Conservation (phyloP, 2,797 vertebrate species). For the Lutjanus argentimaculatus region DNA sequence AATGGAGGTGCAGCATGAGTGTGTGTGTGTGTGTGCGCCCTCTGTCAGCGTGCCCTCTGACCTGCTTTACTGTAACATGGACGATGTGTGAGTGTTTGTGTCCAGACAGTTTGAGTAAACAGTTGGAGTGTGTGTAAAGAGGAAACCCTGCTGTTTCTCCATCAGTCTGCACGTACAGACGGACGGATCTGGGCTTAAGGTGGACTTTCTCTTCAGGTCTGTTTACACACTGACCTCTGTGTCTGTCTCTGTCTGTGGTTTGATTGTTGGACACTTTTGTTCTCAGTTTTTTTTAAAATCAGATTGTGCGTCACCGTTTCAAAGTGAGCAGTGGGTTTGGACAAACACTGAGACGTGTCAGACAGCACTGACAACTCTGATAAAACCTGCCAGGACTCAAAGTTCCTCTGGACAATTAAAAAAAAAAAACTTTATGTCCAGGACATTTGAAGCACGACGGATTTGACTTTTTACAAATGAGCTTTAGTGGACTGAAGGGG, state of each 20-base stretch:
- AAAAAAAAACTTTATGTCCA: too few species aligned
- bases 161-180: slow-evolving; percentile 1
- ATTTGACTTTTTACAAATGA: too few species aligned
- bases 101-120: slow-evolving; percentile 37
- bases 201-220: not conserved
- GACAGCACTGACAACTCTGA: too few species aligned
- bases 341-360: not conserved
- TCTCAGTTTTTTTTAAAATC: not conserved
- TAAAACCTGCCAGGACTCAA: too few species aligned
- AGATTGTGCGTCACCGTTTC: not conserved
- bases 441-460: too few species aligned
- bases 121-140: slow-evolving; percentile 4
- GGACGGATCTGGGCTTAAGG: too few species aligned
- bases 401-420: too few species aligned
- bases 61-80: slow-evolving; percentile 20
- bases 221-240: too few species aligned
- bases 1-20: too few species aligned
- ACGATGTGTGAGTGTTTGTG: slow-evolving; percentile 3
- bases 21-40: not conserved
- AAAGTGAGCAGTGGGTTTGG: not conserved
- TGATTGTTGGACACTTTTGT: not conserved
- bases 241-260: not conserved
- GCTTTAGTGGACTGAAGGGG: too few species aligned
- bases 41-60: slow-evolving; percentile 14
- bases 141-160: slow-evolving; percentile 22